Percentiles rank a stretch among this genome's conserved stretches.
Conservation (phyloP, 2,888 invertebrate genomes). For the Clivina fossor region DNA sequence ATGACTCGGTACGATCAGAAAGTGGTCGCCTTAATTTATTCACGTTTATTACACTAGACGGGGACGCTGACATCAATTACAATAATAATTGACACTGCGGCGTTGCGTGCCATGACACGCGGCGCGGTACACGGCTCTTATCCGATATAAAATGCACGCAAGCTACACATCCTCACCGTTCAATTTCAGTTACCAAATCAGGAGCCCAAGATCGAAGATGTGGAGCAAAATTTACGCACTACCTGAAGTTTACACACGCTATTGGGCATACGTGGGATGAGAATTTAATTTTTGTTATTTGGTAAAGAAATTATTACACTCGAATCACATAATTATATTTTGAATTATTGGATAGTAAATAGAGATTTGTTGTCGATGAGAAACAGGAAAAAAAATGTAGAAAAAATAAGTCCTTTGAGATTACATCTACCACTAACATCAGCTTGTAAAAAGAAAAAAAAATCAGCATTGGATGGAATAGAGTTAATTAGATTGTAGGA, state of each 20-base stretch:
- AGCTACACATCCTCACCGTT: background rate
- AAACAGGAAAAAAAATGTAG: no score
- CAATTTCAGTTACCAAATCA: conserved; percentile 9
- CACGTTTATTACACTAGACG: background rate
- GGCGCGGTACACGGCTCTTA: background rate
- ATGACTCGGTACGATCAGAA: conserved; percentile 17
- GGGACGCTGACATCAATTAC: conserved; percentile 23
- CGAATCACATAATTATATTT: no score
- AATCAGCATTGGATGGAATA: no score
- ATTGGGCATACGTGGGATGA: background rate
- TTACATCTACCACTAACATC: no score
- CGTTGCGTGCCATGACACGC: background rate
- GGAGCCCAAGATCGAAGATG: conserved; percentile 2
- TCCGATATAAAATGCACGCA: conserved; percentile 7
- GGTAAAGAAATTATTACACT: no score
- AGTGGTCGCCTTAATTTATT: conserved; percentile 9
- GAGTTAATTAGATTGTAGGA: no score
- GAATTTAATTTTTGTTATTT: no score
- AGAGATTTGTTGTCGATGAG: no score
- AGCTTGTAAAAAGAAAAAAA: no score
- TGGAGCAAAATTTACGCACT: background rate
- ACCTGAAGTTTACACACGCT: conserved; percentile 2
- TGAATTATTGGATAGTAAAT: no score
- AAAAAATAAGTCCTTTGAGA: no score
- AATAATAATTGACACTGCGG: conserved; percentile 14